Base-by-base conservation (phyloP, 1,140 invertebrate genomes). In the Bombus ignitus region DNA sequence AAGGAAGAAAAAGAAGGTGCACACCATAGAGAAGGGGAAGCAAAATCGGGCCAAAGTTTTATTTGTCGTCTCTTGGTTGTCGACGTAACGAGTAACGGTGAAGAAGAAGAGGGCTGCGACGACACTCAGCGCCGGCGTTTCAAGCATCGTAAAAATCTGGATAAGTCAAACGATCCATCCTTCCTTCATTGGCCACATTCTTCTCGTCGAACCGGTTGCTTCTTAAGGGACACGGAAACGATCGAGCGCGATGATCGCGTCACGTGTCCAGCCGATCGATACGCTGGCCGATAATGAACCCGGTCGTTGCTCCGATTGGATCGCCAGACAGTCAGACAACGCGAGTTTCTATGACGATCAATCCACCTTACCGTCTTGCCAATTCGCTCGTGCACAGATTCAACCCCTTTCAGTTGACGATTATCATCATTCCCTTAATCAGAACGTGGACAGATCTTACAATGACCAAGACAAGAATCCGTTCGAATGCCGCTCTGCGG, bases 261-360 rank as follows among this genome's bases (percentile, higher is more conserved):
- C 83, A 80, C 77, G 83, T 44, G 83, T 84, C 8, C 76, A 84
- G 5, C 83, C 37, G 83, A 62, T 84, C 76, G 75, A 66, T 37
- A 35, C n/a, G 53, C 13, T 22, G 57, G 22, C 15, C 37, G 73
- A 73, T 65, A 75, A 85, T 3, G 73, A 83, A 28, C 37, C 28
- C 28, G 83, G 79, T 89, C 87, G 79, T 88, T 82, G 87, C 70
- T 32, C 87, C 57, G 82, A 85, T 25, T 88, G 83, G 89, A 44
- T 74, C 59, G 68, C 37, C 42, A 74, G 74, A 2, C 44, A 39
- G 3, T 35, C 79, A 8, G 32, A 28, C 53, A 81, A 89, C 39
- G n/a, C 75, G 3, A 32, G 57, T 39, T 47, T 74, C 44, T 73
- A 65, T 3, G 76, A 65, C 25, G 59, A 65, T 84, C 44, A 10